Conservation (phyloP, 92 coral and sea anemone species). For the Muricea muricata region DNA sequence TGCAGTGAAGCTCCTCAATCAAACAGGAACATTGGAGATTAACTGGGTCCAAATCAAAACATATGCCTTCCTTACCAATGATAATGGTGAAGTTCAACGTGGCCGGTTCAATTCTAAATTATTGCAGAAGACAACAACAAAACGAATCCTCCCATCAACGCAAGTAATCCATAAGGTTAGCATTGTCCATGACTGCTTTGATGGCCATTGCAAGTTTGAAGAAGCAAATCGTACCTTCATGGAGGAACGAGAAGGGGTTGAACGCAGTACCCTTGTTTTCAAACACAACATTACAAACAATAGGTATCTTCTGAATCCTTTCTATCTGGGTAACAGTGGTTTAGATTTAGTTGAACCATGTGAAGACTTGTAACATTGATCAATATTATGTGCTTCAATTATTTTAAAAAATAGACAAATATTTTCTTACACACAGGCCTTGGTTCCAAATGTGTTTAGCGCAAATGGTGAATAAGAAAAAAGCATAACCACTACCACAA, state of each 20-base stretch:
- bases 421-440: no score
- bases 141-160: neutral
- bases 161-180: neutral
- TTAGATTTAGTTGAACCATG: neutral
- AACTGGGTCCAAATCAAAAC: neutral
- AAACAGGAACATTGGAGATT: neutral
- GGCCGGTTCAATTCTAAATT: neutral
- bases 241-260: slow-evolving; percentile 6
- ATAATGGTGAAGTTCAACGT: neutral
- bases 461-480: no score
- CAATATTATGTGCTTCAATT: no score
- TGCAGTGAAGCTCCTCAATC: neutral
- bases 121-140: neutral
- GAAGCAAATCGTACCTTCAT: neutral
- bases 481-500: no score
- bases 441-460: no score
- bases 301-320: slow-evolving; percentile 16
- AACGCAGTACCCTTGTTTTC: neutral
- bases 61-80: neutral
- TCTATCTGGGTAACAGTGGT: neutral
- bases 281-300: neutral
- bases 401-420: no score
- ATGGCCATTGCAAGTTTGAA: slow-evolving; percentile 18
- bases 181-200: slow-evolving; percentile 17
- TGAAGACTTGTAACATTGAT: neutral